A percentile compares a stretch with the other conserved stretches of the same genome.
Conservation (phyloP, 2,113 vertebrate species). For the Anarrhichthys ocellatus region DNA sequence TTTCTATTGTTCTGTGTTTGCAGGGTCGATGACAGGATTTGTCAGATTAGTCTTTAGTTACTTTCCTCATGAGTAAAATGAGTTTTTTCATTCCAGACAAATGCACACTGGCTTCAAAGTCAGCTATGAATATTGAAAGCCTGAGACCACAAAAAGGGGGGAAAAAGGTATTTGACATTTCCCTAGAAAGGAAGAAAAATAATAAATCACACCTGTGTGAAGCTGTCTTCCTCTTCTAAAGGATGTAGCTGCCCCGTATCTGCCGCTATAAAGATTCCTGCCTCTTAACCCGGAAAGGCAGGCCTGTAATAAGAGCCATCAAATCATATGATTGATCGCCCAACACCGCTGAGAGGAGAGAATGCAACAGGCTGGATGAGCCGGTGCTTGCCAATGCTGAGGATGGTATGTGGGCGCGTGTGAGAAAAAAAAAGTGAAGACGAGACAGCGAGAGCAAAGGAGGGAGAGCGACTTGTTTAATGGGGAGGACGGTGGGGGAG, state of each 20-base stretch:
- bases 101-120: neutral
- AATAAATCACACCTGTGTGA: slow-evolving; percentile 76
- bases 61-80: slow-evolving; percentile 19
- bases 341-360: slow-evolving; percentile 46
- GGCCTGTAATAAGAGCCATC: slow-evolving; percentile 79
- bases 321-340: slow-evolving; percentile 77
- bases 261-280: slow-evolving; percentile 72
- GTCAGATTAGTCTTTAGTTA: neutral
- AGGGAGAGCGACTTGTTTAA: slow-evolving; percentile 59
- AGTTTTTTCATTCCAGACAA: slow-evolving; percentile 16
- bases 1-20: slow-evolving; percentile 33
- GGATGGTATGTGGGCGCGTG: slow-evolving; percentile 81
- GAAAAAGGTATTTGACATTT: slow-evolving; percentile 56
- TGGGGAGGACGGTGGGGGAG: neutral
- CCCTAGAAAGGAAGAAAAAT: slow-evolving; percentile 51
- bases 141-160: neutral
- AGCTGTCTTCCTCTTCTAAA: slow-evolving; percentile 45
- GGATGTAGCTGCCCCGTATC: slow-evolving; percentile 69
- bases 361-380: slow-evolving; percentile 76
- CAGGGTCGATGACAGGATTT: slow-evolving; percentile 17
- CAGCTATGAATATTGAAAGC: neutral
- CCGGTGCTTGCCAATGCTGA: slow-evolving; percentile 72
- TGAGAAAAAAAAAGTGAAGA: slow-evolving; percentile 63
- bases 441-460: slow-evolving; percentile 47
- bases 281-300: slow-evolving; percentile 71